Evolutionary conservation across 2,888 invertebrate species (phyloP).

Genomic region (Harmothoe impar): DNA sequence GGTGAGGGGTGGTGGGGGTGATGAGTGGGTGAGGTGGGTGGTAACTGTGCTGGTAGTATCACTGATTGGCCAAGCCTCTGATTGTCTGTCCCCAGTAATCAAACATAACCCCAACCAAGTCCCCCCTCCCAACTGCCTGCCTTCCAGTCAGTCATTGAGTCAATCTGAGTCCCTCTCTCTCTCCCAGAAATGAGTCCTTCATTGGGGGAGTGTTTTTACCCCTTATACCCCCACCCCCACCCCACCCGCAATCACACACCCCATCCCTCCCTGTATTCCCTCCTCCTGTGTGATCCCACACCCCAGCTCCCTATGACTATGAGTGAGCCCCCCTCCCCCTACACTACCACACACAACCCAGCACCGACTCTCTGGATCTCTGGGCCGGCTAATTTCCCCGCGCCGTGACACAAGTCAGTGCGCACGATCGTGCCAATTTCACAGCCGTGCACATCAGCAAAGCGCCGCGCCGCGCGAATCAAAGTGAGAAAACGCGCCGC

Average conservation of each 20-base stretch:
- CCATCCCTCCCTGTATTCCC: not conserved
- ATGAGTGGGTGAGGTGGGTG: too few species aligned
- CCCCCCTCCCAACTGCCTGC: too few species aligned
- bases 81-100: too few species aligned
- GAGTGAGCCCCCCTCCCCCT: not conserved
- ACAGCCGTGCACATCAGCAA: constrained; percentile 45
- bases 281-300: not conserved
- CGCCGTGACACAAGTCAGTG: constrained; percentile 55
- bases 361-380: not conserved
- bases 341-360: not conserved
- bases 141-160: too few species aligned
- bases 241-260: not conserved
- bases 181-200: too few species aligned
- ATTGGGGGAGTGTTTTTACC: not conserved
- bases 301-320: not conserved
- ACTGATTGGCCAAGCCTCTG: too few species aligned
- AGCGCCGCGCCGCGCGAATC: constrained; percentile 52
- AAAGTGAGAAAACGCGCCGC: constrained; percentile 55
- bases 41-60: too few species aligned
- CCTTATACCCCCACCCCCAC: not conserved
- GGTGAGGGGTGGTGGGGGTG: too few species aligned
- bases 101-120: too few species aligned
- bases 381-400: constrained; percentile 43
- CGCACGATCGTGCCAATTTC: constrained; percentile 60
- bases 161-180: too few species aligned